These are phyloP conservation scores for Setipinna tenuifilis DNA, from an alignment of 2,797 vertebrate genomes.

Conservation along the genomic window DNA sequence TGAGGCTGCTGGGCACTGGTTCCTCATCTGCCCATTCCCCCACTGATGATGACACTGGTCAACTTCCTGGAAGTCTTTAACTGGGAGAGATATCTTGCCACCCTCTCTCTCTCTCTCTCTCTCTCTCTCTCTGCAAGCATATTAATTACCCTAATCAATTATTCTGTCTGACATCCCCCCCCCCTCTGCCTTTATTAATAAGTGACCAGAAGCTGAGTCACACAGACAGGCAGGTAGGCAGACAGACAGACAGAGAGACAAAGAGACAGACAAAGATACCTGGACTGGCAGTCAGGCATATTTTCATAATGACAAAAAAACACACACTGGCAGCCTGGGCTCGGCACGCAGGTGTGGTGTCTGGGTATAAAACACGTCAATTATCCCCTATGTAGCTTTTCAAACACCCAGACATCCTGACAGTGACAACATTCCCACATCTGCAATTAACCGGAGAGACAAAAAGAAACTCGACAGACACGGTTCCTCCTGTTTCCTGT, in stretches of 20 bases:
- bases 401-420: background rate
- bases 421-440: background rate
- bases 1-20: background rate
- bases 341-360: background rate
- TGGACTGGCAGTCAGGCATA: background rate
- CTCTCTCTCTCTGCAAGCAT: constrained; percentile 12
- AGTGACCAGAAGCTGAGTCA: constrained; percentile 31
- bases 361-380: background rate
- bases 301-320: background rate
- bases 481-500: background rate
- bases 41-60: background rate
- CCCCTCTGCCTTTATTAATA: constrained; percentile 38
- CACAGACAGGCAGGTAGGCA: background rate
- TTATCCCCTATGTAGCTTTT: background rate
- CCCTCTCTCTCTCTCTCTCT: constrained; percentile 9
- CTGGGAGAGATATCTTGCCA: background rate
- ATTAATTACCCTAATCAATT: constrained; percentile 50
- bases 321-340: background rate
- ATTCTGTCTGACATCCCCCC: constrained; percentile 34
- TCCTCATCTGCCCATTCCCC: background rate
- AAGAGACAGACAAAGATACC: background rate
- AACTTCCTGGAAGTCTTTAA: background rate
- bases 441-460: background rate
- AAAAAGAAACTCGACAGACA: background rate
- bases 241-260: background rate